Conservation (phyloP, 2,888 invertebrate genomes). For the Chrysotoxum bicinctum region DNA sequence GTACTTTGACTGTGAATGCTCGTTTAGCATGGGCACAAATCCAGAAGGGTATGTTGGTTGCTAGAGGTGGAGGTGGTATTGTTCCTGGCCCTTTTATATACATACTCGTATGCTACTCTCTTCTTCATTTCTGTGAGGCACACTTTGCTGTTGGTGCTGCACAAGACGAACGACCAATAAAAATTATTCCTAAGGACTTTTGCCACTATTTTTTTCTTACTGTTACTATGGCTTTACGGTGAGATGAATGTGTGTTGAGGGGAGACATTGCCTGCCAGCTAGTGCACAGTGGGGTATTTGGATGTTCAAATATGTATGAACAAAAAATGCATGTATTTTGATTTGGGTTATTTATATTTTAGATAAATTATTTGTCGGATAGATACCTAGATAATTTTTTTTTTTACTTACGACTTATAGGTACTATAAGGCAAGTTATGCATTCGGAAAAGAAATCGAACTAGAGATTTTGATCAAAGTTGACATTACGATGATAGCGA, state of each 20-base stretch:
- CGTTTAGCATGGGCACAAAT: conserved; percentile 43
- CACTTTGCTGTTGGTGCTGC: conserved; percentile 25
- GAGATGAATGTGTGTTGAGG: neutral
- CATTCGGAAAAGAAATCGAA: no score
- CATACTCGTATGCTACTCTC: conserved; percentile 37
- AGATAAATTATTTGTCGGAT: no score
- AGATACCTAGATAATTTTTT: no score
- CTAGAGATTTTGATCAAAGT: no score
- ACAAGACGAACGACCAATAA: conserved; percentile 70
- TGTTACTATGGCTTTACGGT: conserved; percentile 43
- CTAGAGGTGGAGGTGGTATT: neutral
- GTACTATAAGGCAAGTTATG: no score
- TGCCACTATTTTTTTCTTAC: conserved; percentile 28
- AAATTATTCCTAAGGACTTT: conserved; percentile 67
- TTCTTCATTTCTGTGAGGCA: conserved; percentile 37
- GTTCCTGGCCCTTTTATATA: conserved; percentile 29
- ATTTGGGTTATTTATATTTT: no score
- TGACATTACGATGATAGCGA: no score
- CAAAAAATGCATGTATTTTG: no score
- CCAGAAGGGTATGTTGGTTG: neutral
- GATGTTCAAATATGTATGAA: neutral
- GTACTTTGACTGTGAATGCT: conserved; percentile 60
- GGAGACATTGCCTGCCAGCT: neutral
- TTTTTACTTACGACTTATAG: no score
- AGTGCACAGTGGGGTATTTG: neutral